Conservation (phyloP, 2,113 vertebrate genomes). For the Rhinopithecus roxellana region DNA sequence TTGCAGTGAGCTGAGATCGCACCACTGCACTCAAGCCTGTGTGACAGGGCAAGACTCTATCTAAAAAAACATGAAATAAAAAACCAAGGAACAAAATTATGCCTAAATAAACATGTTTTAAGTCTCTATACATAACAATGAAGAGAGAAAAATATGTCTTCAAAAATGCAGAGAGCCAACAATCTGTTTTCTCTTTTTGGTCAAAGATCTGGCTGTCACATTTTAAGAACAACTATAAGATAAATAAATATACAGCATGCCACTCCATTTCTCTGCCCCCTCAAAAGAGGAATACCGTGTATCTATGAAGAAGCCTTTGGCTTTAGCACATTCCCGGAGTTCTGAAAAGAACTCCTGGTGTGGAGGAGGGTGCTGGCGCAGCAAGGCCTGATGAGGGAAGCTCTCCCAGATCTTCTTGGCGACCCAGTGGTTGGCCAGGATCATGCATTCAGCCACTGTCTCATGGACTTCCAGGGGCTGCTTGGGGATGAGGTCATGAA, state of each 20-base stretch:
- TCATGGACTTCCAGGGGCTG: slow-evolving; percentile 96
- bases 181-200: neutral
- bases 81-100: neutral
- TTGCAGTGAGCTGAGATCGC: too few species aligned
- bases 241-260: neutral
- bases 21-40: too few species aligned
- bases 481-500: slow-evolving; percentile 91
- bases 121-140: neutral
- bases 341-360: slow-evolving; percentile 92
- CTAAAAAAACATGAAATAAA: too few species aligned
- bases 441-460: slow-evolving; percentile 98
- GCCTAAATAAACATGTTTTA: neutral
- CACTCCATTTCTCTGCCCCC: neutral
- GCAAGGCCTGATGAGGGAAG: slow-evolving; percentile 92
- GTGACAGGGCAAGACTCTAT: too few species aligned
- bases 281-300: slow-evolving; percentile 85
- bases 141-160: neutral
- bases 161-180: neutral
- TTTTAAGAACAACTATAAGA: neutral
- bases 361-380: slow-evolving; percentile 92
- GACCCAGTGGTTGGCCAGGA: slow-evolving; percentile 98
- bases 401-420: slow-evolving; percentile 92
- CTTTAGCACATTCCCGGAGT: slow-evolving; percentile 89
- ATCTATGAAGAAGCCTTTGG: slow-evolving; percentile 90
- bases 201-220: neutral